Conservation (phyloP, 1,140 invertebrate genomes). For the Oncopodura yosiiana region DNA sequence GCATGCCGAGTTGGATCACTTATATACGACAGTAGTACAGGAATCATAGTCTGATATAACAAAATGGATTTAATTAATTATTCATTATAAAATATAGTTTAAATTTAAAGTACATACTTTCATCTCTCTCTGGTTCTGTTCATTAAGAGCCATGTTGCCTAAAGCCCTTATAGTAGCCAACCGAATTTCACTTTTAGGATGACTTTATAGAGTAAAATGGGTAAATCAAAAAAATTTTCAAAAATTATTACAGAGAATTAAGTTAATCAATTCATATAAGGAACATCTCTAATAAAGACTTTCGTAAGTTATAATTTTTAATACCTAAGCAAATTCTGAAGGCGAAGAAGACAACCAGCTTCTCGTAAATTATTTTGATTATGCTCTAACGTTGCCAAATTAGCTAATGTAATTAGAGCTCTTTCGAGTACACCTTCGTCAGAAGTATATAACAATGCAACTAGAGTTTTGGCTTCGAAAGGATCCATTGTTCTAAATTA, state of each 20-base stretch:
- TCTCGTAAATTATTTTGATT: conserved; percentile 47
- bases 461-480: conserved; percentile 47
- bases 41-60: conserved; percentile 40
- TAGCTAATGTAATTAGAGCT: conserved; percentile 41
- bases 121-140: conserved; percentile 46
- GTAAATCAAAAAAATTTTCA: too few species aligned
- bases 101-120: conserved; percentile 39
- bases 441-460: conserved; percentile 44
- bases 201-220: too few species aligned
- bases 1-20: conserved; percentile 34
- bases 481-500: conserved; percentile 41
- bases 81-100: not conserved
- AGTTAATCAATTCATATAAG: too few species aligned
- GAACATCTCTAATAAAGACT: too few species aligned
- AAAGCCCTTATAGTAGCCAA: conserved; percentile 43
- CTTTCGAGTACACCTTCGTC: conserved; percentile 45
- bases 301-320: too few species aligned
- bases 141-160: conserved; percentile 47
- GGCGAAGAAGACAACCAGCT: conserved; percentile 44
- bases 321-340: conserved; percentile 44
- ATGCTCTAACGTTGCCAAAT: conserved; percentile 34
- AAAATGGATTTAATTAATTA: not conserved
- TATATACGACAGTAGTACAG: conserved; percentile 41
- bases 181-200: conserved; percentile 37
- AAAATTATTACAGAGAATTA: too few species aligned